phyloP scores from a whole-genome alignment of 2,113 vertebrate genomes.

The Ivindomyrus marchei region DNA sequence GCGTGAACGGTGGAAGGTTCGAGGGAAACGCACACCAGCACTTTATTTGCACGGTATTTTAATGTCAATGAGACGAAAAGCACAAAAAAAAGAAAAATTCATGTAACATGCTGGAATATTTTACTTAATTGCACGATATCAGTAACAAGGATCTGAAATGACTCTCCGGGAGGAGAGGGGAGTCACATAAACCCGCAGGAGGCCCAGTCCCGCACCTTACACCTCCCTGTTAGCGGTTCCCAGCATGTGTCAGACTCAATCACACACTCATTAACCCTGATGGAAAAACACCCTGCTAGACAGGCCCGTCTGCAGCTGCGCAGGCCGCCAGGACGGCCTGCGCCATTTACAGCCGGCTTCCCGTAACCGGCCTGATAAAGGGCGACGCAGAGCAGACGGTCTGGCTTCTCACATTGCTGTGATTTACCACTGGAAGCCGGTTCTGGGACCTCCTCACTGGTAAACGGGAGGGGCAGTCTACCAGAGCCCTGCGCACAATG shows the following conservation, averaged over 20 bases:
- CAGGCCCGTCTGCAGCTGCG: not conserved
- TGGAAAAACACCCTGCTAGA: not conserved
- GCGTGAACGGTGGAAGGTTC: not conserved
- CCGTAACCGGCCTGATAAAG: conserved; percentile 1
- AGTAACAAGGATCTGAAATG: not conserved
- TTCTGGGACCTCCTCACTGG: not conserved
- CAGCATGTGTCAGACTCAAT: not conserved
- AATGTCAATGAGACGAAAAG: not conserved
- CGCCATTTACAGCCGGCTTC: conserved; percentile 26
- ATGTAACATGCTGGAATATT: not conserved
- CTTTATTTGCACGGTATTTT: not conserved
- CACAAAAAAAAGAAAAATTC: not conserved
- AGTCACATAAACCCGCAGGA: not conserved
- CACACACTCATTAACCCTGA: not conserved
- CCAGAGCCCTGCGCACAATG: not conserved
- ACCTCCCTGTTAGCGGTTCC: not conserved
- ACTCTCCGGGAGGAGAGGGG: not conserved
- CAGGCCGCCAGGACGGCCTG: not conserved
- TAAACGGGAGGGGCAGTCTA: not conserved
- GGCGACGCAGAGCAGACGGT: too few species aligned
- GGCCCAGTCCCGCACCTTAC: not conserved
- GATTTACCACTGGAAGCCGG: not conserved
- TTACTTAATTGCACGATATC: not conserved
- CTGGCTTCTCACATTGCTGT: not conserved
- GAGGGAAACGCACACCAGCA: not conserved